These are phyloP conservation scores for Dysmachus trigonus DNA, from an alignment of 2,888 invertebrate species.

Conservation along the genomic window DNA sequence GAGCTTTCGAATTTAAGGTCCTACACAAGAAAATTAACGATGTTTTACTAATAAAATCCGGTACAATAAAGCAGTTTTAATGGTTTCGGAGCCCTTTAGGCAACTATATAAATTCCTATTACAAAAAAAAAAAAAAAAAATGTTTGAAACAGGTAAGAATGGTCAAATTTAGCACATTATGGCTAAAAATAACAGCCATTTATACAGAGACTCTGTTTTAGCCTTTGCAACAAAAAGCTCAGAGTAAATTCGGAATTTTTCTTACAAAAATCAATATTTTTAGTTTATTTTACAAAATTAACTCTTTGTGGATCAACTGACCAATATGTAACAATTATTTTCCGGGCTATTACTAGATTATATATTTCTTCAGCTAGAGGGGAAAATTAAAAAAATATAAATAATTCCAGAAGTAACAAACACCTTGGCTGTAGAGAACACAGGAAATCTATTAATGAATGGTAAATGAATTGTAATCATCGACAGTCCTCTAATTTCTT, in stretches of 20 bases:
- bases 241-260: no score
- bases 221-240: no score
- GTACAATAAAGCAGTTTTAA: no score
- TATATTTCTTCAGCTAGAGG: not conserved
- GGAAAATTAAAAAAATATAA: not conserved
- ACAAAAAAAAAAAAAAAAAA: no score
- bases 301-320: not conserved
- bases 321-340: not conserved
- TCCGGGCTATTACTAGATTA: not conserved
- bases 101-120: not conserved
- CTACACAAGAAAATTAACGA: no score
- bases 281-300: not conserved
- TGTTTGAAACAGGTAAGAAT: no score
- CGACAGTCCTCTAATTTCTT: not conserved
- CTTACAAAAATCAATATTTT: no score
- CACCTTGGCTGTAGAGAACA: not conserved
- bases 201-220: not conserved
- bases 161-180: no score
- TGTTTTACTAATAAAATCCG: no score
- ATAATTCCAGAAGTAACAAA: not conserved
- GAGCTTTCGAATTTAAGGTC: no score
- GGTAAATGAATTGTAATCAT: not conserved
- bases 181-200: no score
- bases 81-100: no score
- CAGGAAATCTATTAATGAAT: not conserved